Percentiles rank a stretch among this genome's conserved stretches.
phyloP scores from a whole-genome alignment of 2,113 vertebrate genomes.

The Tauraco erythrolophus region DNA sequence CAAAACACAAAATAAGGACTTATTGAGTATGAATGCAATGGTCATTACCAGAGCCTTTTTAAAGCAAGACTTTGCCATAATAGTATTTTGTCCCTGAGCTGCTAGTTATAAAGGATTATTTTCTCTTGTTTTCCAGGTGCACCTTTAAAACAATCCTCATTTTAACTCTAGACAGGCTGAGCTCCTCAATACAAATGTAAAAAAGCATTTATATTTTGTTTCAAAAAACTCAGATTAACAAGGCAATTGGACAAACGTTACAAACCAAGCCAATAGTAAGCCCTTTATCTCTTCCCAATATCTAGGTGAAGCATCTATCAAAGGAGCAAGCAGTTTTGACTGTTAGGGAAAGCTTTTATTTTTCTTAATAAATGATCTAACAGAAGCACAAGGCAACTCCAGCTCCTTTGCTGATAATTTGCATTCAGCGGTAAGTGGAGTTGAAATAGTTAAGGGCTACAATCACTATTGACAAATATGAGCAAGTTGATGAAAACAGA shows the following conservation, averaged over 20 bases:
- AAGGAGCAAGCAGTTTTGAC: neutral
- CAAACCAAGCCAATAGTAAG: neutral
- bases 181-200: neutral
- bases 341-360: neutral
- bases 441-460: neutral
- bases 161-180: neutral
- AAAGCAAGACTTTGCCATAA: neutral
- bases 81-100: neutral
- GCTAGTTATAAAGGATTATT: neutral
- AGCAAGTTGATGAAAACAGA: neutral
- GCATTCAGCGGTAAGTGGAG: neutral
- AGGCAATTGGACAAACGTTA: neutral
- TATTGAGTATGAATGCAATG: neutral
- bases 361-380: neutral
- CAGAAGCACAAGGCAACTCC: neutral
- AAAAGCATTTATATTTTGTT: neutral
- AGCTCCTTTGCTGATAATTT: neutral
- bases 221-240: constrained; percentile 17
- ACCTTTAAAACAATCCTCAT: neutral
- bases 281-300: neutral
- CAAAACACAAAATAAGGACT: neutral
- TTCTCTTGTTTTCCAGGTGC: constrained; percentile 10
- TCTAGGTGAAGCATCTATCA: neutral
- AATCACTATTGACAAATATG: neutral
- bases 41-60: neutral